These are phyloP conservation scores for Epizoanthus illoricatus DNA, from an alignment of 92 coral and sea anemone genomes.

Conservation along the genomic window DNA sequence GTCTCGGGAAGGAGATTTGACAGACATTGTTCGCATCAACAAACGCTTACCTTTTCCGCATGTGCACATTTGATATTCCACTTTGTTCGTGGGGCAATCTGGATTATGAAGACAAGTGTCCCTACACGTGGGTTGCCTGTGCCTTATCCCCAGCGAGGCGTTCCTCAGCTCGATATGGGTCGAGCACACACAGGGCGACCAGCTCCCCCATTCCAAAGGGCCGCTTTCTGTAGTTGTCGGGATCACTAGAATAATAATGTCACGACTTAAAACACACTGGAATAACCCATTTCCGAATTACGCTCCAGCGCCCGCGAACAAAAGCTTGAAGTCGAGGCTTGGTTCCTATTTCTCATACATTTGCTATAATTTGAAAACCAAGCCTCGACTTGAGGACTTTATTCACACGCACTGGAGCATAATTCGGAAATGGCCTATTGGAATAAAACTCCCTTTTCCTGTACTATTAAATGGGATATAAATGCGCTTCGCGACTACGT, in stretches of 20 bases:
- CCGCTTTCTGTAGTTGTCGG: not conserved
- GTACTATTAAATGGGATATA: no score
- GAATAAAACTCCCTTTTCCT: no score
- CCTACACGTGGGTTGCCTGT: slow-evolving; percentile 59
- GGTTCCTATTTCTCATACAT: no score
- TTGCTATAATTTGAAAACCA: no score
- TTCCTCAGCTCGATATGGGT: slow-evolving; percentile 38
- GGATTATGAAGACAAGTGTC: slow-evolving; percentile 34
- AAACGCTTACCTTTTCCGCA: slow-evolving; percentile 26
- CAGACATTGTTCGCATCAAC: not conserved
- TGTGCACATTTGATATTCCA: slow-evolving; percentile 53
- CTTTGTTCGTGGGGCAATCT: slow-evolving; percentile 51
- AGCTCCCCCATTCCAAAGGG: slow-evolving; percentile 54
- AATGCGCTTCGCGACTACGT: no score
- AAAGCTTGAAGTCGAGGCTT: no score
- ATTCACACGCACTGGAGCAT: no score
- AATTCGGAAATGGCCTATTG: no score
- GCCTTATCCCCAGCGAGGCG: slow-evolving; percentile 53
- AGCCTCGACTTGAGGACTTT: no score
- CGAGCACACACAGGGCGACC: slow-evolving; percentile 72
- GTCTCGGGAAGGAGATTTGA: no score
- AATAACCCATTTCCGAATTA: no score
- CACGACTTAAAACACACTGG: not conserved
- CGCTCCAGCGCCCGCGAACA: no score
- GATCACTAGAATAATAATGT: not conserved